Evolutionary conservation across 2,888 invertebrate species (phyloP), one percentile per base, ranked within the genome.

Genomic region (Dryocosmus kuriphilus): DNA sequence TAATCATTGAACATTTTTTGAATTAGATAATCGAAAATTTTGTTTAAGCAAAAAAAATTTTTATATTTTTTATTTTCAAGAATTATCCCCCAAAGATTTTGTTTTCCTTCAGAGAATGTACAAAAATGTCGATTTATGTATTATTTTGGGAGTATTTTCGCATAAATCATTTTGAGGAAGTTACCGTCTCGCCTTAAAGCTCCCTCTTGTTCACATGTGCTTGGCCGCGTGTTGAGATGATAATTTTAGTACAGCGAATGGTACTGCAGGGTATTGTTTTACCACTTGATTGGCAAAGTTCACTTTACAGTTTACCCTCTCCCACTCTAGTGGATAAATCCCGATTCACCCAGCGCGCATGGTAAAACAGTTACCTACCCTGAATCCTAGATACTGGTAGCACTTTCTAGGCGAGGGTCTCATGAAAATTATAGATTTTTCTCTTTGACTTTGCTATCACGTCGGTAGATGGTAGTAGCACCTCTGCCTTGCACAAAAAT

Each of bases 361-460:
- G 74, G 74, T 74, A 74, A 74, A 57, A 38, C 74, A 74, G 74
- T 27, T 74, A 4, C 30, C 35, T 74, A 16, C 35, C 35, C 8
- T 38, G 2, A 2, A 1, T 32, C 22, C 9, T 73, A 30, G 32
- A 73, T 32, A 32, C 55, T 73, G 55, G 74, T n/a, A 57, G 74
- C 74, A 74, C 57, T 74, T 57, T 57, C 35, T 22, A 6, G 24
- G 16, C 57, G 27, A 19, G 22, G 16, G 38, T 73, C 16, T 73
- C 57, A n/a, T 22, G 30, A 22, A 22, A 24, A 30, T 57, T 60
- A 74, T 38, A 14, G 55, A 60, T 38, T 60, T 74, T 38, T n/a
- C 73, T 11, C 16, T 35, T 22, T 8, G 1, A n/a, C 24, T 30
- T 35, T 7, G n/a, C 30, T 11, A 6, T 8, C 32, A 5, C 16